Base-by-base conservation (phyloP, 2,888 invertebrate species). In the Anoplius nigerrimus region DNA sequence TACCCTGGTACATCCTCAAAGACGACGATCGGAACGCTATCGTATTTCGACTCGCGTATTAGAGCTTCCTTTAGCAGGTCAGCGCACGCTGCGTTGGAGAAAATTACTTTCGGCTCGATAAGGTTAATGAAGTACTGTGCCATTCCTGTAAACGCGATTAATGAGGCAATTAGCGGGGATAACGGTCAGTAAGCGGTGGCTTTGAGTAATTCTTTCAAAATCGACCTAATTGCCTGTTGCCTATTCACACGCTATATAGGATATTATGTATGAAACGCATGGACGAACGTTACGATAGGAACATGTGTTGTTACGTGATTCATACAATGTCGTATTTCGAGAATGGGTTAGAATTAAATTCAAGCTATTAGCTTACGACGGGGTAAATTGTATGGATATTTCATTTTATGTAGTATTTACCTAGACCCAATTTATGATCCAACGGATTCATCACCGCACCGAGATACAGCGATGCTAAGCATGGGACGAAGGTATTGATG, bases 401-500 rank as follows among this genome's bases (percentile, higher is more conserved):
- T n/a, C n/a, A n/a, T n/a, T n/a, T n/a, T n/a, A n/a, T 34, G 1
- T 6, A 1, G n/a, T 2, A 64, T 67, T 80, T 62, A 86, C 87
- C 74, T 55, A 71, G 68, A n/a, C 79, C 72, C 66, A 84, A 66
- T 0, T 74, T 64, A 8, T 78, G 71, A 63, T 83, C 79, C 87
- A 86, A 87, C 0, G 86, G 70, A 66, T 83, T 87, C 20, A 79
- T 78, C 5, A 81, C 72, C 0, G 84, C 84, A 0, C 84, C 86
- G 0, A 84, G 22, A 3, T 71, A 83, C 3, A 82, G 22, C 0
- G 81, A 67, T 2, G 85, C 84, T 0, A 84, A 24, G 21, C 72
- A 84, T 0, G 88, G 86, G 15, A 82, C 74, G 11, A 81, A 78
- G 16, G 67, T 66, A 48, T 86, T 82, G n/a, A 81, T 42, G 2